Evolutionary conservation across 2,797 vertebrate species (phyloP).

Genomic region (Falco cherrug): DNA sequence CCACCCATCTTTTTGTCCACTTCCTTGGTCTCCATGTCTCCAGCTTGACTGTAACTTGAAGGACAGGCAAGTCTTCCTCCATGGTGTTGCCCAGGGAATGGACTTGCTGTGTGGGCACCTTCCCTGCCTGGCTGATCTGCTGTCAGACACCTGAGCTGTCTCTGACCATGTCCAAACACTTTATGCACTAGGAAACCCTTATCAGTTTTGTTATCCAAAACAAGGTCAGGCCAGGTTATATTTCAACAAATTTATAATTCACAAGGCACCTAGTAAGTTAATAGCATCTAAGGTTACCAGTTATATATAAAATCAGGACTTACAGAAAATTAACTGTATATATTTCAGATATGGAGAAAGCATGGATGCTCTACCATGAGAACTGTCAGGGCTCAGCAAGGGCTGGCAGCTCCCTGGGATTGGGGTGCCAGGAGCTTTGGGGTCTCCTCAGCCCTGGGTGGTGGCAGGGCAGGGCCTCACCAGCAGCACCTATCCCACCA

Average conservation of each 20-base stretch:
- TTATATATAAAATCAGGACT: not conserved
- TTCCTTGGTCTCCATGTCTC: not conserved
- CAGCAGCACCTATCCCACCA: rapidly evolving
- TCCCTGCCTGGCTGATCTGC: not conserved
- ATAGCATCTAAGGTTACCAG: not conserved
- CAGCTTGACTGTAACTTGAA: not conserved
- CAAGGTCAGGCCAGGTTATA: not conserved
- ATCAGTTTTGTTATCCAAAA: not conserved
- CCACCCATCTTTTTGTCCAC: not conserved
- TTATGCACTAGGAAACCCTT: not conserved
- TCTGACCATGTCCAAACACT: not conserved
- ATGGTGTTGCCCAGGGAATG: not conserved
- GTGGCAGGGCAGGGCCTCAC: not conserved
- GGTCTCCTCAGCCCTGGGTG: not conserved
- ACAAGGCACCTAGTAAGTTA: not conserved
- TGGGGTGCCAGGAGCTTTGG: rapidly evolving
- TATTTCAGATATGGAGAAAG: not conserved
- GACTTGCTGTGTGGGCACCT: not conserved
- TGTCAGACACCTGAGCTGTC: not conserved
- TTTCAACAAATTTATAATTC: not conserved
- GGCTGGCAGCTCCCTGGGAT: not conserved
- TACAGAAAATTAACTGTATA: not conserved
- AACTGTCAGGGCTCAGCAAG: not conserved
- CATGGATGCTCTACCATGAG: not conserved
- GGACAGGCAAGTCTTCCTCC: not conserved